phyloP scores from a whole-genome alignment of 2,113 vertebrate species.

The Gobio gobio region DNA sequence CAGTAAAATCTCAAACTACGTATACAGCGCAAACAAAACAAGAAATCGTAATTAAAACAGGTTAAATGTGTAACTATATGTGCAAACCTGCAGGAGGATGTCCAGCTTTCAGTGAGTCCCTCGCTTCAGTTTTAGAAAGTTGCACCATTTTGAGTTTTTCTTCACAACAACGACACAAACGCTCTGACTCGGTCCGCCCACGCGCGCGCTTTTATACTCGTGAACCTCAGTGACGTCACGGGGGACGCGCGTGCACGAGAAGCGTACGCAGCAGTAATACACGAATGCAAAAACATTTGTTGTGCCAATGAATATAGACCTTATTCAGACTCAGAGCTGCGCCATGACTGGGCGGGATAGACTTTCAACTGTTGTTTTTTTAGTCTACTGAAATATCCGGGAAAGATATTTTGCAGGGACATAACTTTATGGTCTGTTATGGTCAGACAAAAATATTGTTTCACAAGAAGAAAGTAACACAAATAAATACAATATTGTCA shows the following conservation, averaged over 20 bases:
- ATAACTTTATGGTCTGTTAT: too few relatives aligned
- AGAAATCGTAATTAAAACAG: neutral
- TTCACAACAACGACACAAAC: conserved; percentile 10
- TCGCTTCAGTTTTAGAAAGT: conserved; percentile 65
- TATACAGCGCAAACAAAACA: neutral
- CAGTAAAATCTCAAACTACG: too few relatives aligned
- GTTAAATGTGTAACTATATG: fast-evolving
- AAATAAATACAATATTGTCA: too few relatives aligned
- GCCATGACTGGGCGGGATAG: too few relatives aligned
- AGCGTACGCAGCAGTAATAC: neutral
- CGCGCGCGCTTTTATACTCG: conserved; percentile 22
- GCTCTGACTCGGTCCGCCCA: neutral
- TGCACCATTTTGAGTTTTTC: conserved; percentile 68
- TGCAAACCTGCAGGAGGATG: conserved; percentile 77
- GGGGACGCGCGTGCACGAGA: neutral
- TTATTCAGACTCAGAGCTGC: too few relatives aligned
- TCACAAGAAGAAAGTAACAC: too few relatives aligned
- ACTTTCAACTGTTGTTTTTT: too few relatives aligned
- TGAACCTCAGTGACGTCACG: neutral
- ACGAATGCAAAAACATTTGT: neutral
- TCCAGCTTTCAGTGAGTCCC: conserved; percentile 70
- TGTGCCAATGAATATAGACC: neutral
- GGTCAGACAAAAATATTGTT: too few relatives aligned
- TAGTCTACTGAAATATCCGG: too few relatives aligned
- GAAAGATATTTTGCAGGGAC: too few relatives aligned